Conservation (phyloP, 2,113 vertebrate species). For the Rhinichthys klamathensis region DNA sequence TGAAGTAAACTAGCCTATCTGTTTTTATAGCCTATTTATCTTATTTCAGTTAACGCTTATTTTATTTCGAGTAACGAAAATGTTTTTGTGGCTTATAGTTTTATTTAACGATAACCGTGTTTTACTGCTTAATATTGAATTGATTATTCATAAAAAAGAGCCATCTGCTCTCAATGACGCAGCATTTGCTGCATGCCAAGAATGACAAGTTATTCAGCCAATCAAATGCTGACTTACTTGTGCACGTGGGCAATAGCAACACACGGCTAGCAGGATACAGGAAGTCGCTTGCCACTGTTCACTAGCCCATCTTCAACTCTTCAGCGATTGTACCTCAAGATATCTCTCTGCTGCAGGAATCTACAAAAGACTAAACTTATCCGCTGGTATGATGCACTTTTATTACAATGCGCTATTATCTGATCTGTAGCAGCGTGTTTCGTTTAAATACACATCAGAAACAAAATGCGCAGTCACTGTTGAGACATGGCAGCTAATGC, state of each 20-base stretch:
- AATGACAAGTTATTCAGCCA: background rate
- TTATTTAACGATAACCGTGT: no score
- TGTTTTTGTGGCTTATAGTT: no score
- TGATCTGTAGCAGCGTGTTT: background rate
- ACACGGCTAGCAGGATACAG: background rate
- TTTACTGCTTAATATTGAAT: no score
- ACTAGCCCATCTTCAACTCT: background rate
- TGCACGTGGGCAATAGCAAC: background rate
- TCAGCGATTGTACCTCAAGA: background rate
- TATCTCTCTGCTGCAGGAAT: background rate
- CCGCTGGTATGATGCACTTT: background rate
- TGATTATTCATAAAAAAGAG: background rate
- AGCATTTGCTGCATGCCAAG: background rate
- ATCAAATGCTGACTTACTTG: background rate
- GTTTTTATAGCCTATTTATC: no score
- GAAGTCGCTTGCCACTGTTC: background rate
- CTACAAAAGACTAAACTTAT: background rate
- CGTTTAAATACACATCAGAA: no score
- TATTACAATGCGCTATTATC: background rate
- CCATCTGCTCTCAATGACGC: background rate
- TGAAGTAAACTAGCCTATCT: no score
- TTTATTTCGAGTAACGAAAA: no score
- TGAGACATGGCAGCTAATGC: slow-evolving; percentile 17
- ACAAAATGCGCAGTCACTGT: slow-evolving; percentile 15
- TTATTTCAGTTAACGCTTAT: no score